Conservation (phyloP, 2,113 vertebrate genomes). For the Orthochromis malagaraziensis region DNA sequence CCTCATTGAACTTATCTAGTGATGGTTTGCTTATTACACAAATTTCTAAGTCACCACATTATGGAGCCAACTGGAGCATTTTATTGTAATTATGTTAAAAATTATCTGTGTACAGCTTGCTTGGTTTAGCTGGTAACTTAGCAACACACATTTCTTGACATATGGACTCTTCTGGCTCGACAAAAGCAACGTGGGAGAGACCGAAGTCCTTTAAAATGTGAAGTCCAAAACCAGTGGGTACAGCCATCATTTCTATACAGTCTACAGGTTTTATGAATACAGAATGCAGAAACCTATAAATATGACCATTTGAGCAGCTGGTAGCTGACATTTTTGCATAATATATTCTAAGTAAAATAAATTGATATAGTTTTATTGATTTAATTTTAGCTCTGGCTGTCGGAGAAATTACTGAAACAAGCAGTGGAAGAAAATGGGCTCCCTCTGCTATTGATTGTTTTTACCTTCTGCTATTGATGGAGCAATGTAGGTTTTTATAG, state of each 20-base stretch:
- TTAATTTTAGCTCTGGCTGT: background rate
- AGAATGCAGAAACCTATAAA: background rate
- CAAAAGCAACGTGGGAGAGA: accelerated
- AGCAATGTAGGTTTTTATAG: background rate
- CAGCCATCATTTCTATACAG: background rate
- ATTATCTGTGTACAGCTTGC: accelerated
- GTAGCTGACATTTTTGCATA: background rate
- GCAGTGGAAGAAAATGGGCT: background rate
- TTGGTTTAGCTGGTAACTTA: background rate
- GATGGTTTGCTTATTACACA: background rate
- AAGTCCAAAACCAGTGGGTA: accelerated
- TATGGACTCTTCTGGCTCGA: background rate
- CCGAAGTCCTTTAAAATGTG: accelerated
- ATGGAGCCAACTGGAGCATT: background rate
- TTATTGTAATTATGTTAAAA: background rate
- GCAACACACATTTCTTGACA: background rate
- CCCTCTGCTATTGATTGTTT: accelerated
- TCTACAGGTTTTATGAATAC: background rate
- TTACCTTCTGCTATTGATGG: background rate
- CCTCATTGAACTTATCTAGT: background rate
- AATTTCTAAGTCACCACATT: background rate
- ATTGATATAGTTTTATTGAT: background rate
- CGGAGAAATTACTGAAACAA: background rate
- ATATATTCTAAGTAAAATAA: background rate
- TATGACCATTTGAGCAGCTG: background rate